These are phyloP conservation scores for Rhinogobio ventralis DNA, from an alignment of 2,797 vertebrate genomes.

Conservation along the genomic window DNA sequence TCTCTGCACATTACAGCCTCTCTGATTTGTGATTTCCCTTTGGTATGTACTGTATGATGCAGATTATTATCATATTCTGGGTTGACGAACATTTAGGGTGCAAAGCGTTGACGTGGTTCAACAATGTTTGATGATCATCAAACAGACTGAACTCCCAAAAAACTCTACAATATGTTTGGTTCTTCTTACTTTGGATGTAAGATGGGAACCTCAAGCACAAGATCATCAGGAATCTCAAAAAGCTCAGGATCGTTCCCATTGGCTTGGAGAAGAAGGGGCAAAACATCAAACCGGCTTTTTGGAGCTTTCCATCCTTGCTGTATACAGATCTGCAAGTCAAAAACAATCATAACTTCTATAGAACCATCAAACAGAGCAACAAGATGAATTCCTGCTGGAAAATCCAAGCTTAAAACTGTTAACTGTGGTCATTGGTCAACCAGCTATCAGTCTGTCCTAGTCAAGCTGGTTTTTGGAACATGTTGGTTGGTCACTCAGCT, in stretches of 20 bases:
- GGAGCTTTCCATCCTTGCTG: constrained; percentile 97
- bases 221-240: constrained; percentile 93
- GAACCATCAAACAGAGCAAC: background rate
- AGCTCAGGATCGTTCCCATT: constrained; percentile 94
- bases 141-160: background rate
- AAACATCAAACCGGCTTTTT: constrained; percentile 88
- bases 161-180: background rate
- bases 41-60: background rate
- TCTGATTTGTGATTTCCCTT: constrained; percentile 3
- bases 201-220: constrained; percentile 93
- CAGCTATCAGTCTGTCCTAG: background rate
- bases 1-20: constrained; percentile 30
- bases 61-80: background rate
- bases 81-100: background rate
- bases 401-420: background rate
- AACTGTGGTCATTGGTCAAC: background rate
- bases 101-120: background rate
- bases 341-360: background rate
- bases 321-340: constrained; percentile 84
- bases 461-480: background rate
- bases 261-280: constrained; percentile 95
- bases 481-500: background rate
- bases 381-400: background rate
- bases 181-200: constrained; percentile 93
- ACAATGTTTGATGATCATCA: background rate